Percentiles rank a stretch among this genome's conserved stretches.
Evolutionary conservation across 2,888 invertebrate genomes (phyloP).

Genomic region (Papilio elwesi): DNA sequence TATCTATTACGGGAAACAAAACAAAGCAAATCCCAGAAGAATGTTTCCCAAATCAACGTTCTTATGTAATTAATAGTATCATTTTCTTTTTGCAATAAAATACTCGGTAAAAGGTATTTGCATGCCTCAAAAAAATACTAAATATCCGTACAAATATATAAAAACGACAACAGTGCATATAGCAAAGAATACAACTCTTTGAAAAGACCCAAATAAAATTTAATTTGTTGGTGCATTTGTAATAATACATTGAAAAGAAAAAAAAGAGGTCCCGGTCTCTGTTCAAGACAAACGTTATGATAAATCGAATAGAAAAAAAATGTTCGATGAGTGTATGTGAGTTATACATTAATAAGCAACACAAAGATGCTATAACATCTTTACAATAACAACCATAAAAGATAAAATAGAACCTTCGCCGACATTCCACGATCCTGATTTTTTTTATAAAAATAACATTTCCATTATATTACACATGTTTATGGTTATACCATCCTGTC

Average conservation of each 20-base stretch:
- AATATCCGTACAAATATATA: background rate
- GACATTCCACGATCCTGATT: conserved; percentile 28
- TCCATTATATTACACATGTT: conserved; percentile 31
- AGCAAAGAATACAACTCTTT: background rate
- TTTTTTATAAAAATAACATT: conserved; percentile 30
- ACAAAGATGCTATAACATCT: conserved; percentile 26
- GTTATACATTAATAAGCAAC: conserved; percentile 21
- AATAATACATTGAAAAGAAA: background rate
- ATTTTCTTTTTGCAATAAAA: background rate
- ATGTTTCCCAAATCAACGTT: conserved; percentile 2
- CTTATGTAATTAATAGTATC: background rate
- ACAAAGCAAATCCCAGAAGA: background rate
- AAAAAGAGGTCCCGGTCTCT: conserved; percentile 19
- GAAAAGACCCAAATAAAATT: background rate
- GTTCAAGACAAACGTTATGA: conserved; percentile 6
- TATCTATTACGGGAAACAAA: background rate
- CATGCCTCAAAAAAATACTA: conserved; percentile 3
- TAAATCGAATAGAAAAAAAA: conserved; percentile 2
- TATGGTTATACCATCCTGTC: conserved; percentile 19
- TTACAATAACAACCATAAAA: conserved; percentile 28
- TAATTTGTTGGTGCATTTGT: background rate
- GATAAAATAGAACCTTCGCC: conserved; percentile 25
- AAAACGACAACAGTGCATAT: background rate
- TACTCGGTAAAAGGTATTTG: background rate
- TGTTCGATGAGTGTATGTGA: conserved; percentile 6